Percentiles rank a stretch among this genome's conserved stretches.
phyloP scores from a whole-genome alignment of 2,113 vertebrate genomes.

The Ivindomyrus marchei region DNA sequence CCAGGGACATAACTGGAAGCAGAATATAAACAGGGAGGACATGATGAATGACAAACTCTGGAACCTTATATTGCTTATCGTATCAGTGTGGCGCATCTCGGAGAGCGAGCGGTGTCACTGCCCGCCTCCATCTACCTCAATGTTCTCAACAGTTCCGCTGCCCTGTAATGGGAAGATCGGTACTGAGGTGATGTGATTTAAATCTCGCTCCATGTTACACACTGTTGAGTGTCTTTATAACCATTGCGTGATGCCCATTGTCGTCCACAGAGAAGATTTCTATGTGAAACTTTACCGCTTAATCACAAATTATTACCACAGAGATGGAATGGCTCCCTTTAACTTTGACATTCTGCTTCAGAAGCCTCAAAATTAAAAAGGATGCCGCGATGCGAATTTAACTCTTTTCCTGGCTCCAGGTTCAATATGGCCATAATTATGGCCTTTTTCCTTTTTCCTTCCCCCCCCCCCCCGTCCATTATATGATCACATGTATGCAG shows the following conservation, averaged over 20 bases:
- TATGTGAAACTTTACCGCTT: neutral
- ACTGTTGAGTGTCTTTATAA: neutral
- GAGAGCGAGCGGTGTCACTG: neutral
- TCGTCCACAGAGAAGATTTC: neutral
- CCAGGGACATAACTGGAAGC: neutral
- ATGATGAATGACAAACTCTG: neutral
- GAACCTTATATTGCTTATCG: neutral
- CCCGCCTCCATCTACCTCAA: neutral
- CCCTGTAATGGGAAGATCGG: neutral
- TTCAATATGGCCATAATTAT: neutral
- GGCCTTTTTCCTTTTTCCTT: neutral
- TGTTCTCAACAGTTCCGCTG: neutral
- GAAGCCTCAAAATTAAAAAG: neutral
- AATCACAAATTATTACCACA: neutral
- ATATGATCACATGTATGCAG: neutral
- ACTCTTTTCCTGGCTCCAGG: neutral
- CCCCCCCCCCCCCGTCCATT: neutral
- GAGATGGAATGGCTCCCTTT: neutral
- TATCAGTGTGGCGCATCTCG: neutral
- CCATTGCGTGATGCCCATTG: neutral
- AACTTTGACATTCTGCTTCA: neutral
- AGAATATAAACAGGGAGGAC: neutral
- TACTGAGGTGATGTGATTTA: neutral
- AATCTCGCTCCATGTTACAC: neutral
- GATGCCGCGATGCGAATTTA: slow-evolving; percentile 26